Evolutionary conservation across 2,888 invertebrate species (phyloP), one percentile per base, ranked within the genome.

Genomic region (Euplexia lucipara): DNA sequence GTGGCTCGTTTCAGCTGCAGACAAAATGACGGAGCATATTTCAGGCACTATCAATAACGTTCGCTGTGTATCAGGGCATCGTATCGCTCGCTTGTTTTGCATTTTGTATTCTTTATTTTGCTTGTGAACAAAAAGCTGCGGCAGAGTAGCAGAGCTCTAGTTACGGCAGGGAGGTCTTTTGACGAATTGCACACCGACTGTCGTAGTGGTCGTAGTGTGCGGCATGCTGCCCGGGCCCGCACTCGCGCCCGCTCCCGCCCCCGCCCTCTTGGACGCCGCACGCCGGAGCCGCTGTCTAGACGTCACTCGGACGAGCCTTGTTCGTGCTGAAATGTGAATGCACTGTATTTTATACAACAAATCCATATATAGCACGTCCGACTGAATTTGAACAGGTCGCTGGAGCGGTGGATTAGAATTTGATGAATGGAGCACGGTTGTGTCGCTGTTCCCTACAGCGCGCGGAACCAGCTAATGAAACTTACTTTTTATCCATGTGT

Each of bases 11-110:
- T 84, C 85, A 84, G 76, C 72, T 85, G 86, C 86, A 88, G 87
- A 87, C 82, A 83, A 86, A 87, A 88, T 88, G 89, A 87, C 82
- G 81, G 71, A 86, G 83, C 83, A 85, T 85, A 82, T 85, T 87
- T 84, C 85, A 85, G 78, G 68, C 78, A 79, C 86, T 86, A 89
- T 90, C 86, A 86, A 85, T 88, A 85, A 85, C 76, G 78, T 76
- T 82, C 81, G 62, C 70, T 82, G 70, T 82, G 79, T 82, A 83
- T 84, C 83, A 79, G 81, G 59, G 83, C 79, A 82, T 85, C 84
- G 83, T 80, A 78, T 81, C 65, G 76, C 74, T 75, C 56, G 71
- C 65, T 85, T 80, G 83, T 87, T 88, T 84, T 85, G 68, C 77
- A 80, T 84, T 84, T 73, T 61, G 59, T 58, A 65, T 79, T 79